A percentile compares a stretch with the other conserved stretches of the same genome.
These are phyloP conservation scores for Romanogobio albipinnatus DNA, from an alignment of 2,113 vertebrate species.

Conservation along the genomic window DNA sequence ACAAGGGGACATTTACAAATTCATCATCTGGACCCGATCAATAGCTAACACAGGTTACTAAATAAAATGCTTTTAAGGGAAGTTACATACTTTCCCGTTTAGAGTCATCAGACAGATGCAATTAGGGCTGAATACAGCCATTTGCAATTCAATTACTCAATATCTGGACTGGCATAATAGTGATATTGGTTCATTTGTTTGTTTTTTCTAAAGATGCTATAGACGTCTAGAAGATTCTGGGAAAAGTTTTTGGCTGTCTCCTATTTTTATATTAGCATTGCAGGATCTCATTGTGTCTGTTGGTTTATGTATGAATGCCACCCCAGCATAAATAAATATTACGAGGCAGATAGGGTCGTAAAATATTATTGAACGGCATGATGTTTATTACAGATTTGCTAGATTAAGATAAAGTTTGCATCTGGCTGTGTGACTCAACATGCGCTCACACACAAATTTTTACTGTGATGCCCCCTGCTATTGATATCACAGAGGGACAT, in stretches of 20 bases:
- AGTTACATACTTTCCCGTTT: slow-evolving; percentile 8
- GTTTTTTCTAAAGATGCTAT: background rate
- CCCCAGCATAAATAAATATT: slow-evolving; percentile 23
- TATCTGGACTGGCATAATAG: background rate
- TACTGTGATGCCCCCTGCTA: slow-evolving; percentile 1
- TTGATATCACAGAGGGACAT: slow-evolving; percentile 23
- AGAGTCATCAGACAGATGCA: background rate
- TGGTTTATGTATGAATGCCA: slow-evolving; percentile 30
- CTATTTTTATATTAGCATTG: slow-evolving; percentile 40
- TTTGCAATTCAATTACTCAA: slow-evolving; percentile 36
- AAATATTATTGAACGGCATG: slow-evolving; percentile 7
- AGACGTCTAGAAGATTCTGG: slow-evolving; percentile 2
- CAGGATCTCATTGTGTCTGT: slow-evolving; percentile 20
- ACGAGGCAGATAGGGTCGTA: slow-evolving; percentile 20
- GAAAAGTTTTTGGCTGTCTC: slow-evolving; percentile 25
- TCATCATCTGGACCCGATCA: slow-evolving; percentile 40
- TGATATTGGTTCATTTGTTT: slow-evolving; percentile 18
- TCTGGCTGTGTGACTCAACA: slow-evolving; percentile 7
- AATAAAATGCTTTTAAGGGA: slow-evolving; percentile 30
- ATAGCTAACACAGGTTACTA: slow-evolving; percentile 43
- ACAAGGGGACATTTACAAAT: slow-evolving; percentile 23
- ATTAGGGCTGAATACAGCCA: background rate
- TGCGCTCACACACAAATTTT: background rate
- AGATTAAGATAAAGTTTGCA: slow-evolving; percentile 30
- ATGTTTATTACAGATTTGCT: slow-evolving; percentile 26